A percentile compares a stretch with the other conserved stretches of the same genome.
Evolutionary conservation across 2,113 vertebrate genomes (phyloP).

Genomic region (Scortum barcoo): DNA sequence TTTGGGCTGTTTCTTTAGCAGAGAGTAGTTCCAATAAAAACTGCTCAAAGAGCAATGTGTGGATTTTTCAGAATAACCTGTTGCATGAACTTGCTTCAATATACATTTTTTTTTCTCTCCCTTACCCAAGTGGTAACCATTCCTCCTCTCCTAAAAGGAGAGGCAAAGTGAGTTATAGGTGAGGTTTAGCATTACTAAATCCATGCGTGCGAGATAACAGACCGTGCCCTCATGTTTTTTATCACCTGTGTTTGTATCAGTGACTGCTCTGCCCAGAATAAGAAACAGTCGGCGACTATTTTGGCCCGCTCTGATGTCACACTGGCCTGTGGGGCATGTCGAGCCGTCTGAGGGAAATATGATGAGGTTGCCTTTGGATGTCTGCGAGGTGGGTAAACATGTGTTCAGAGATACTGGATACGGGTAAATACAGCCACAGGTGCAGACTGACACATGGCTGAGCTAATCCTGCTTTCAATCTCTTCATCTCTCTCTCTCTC

Average conservation of each 20-base stretch:
- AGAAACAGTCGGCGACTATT: constrained; percentile 10
- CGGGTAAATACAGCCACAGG: constrained; percentile 43
- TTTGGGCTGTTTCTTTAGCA: not conserved
- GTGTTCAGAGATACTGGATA: constrained; percentile 45
- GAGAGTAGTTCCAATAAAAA: constrained; percentile 3
- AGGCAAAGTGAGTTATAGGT: not conserved
- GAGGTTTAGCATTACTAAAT: constrained; percentile 3
- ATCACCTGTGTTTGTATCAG: constrained; percentile 12
- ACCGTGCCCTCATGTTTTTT: not conserved
- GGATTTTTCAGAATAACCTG: not conserved
- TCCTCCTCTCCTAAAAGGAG: not conserved
- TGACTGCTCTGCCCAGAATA: constrained; percentile 8
- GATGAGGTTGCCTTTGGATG: constrained; percentile 16
- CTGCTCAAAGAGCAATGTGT: not conserved
- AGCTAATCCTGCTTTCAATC: constrained; percentile 56
- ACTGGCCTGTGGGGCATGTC: not conserved
- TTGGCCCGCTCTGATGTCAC: constrained; percentile 19
- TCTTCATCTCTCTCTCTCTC: constrained; percentile 19
- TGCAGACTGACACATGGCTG: constrained; percentile 37
- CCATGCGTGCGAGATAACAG: not conserved
- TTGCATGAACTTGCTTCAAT: not conserved
- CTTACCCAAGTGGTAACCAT: not conserved
- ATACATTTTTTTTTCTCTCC: not conserved
- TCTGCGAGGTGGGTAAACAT: constrained; percentile 44
- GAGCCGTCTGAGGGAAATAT: constrained; percentile 20